Conservation (phyloP, 2,113 vertebrate genomes). For the Leptobrachium leishanense region DNA sequence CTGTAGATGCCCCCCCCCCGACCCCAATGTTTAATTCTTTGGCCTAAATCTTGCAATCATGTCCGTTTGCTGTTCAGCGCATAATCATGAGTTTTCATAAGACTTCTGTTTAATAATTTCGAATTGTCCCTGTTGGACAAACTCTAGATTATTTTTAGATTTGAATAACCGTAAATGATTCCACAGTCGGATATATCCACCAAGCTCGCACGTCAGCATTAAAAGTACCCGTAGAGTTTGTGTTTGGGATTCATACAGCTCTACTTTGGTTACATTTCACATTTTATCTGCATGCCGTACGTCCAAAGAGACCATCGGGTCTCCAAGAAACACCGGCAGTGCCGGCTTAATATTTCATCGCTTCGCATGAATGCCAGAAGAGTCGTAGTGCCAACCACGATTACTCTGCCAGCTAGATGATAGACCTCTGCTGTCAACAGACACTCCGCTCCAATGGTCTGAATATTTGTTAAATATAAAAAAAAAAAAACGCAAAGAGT, state of each 20-base stretch:
- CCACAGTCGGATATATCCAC: too few relatives aligned
- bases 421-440: slow-evolving; percentile 31
- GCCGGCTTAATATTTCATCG: slow-evolving; percentile 28
- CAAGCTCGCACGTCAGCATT: too few relatives aligned
- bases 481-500: slow-evolving; percentile 17
- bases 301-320: slow-evolving; percentile 14
- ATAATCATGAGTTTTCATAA: too few relatives aligned
- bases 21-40: too few relatives aligned
- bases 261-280: neutral
- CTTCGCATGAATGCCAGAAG: slow-evolving; percentile 5
- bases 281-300: slow-evolving; percentile 18
- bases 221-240: neutral
- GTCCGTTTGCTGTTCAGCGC: too few relatives aligned
- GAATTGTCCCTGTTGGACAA: too few relatives aligned
- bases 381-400: slow-evolving; percentile 14
- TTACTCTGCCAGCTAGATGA: slow-evolving; percentile 38
- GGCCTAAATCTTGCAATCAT: too few relatives aligned
- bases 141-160: too few relatives aligned
- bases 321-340: slow-evolving; percentile 8
- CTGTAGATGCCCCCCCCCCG: too few relatives aligned
- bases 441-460: slow-evolving; percentile 12
- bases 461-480: neutral
- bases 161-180: too few relatives aligned
- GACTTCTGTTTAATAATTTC: too few relatives aligned
- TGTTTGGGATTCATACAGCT: neutral